Conservation (phyloP, 30 jellyfish, hydroid and myxozoan genomes). For the Hydractinia echinata region DNA sequence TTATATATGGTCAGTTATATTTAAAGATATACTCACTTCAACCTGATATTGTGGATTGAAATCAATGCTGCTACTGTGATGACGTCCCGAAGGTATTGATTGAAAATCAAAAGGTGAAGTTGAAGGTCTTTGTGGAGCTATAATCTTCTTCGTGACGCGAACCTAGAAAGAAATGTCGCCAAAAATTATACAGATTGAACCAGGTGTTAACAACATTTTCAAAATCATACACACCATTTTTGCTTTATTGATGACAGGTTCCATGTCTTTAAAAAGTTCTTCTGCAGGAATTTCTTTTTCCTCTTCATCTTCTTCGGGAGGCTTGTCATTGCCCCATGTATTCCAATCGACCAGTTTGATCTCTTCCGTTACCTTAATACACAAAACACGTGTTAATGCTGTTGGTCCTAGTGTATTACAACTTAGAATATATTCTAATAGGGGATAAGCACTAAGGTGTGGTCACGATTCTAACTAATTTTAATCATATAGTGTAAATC, state of each 20-base stretch:
- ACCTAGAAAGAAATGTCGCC: constrained; percentile 8
- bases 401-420: too few relatives aligned
- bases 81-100: background rate
- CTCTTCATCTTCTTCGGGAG: background rate
- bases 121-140: constrained; percentile 1
- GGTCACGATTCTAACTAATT: too few relatives aligned
- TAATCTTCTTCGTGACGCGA: constrained; percentile 18
- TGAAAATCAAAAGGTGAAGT: constrained; percentile 16
- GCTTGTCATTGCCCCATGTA: constrained; percentile 29
- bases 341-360: constrained; percentile 34
- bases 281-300: constrained; percentile 16
- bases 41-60: constrained; percentile 33
- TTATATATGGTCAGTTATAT: too few relatives aligned
- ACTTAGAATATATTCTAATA: too few relatives aligned
- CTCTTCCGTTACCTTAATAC: background rate
- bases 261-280: constrained; percentile 39
- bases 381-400: too few relatives aligned
- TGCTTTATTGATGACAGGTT: constrained; percentile 33
- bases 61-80: background rate
- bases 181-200: background rate
- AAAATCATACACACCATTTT: constrained; percentile 14
- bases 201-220: background rate
- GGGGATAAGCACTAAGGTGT: too few relatives aligned
- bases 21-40: background rate
- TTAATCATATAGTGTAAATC: too few relatives aligned